Conservation (phyloP, 2,888 invertebrate species). For the Alsophila aescularia region DNA sequence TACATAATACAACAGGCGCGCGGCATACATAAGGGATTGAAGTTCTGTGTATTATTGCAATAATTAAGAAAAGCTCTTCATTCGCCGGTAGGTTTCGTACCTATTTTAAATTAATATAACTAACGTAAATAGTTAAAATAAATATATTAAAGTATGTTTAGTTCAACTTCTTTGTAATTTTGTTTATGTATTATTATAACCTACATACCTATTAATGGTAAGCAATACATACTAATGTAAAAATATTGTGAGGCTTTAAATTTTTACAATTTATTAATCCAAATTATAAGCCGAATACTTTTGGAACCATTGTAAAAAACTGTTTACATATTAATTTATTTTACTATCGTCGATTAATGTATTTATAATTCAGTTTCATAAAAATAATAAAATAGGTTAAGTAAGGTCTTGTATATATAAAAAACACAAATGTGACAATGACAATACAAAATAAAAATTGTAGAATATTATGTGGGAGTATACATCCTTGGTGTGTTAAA, state of each 20-base stretch:
- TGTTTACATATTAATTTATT: no score
- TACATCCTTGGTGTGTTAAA: constrained; percentile 10
- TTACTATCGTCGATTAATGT: no score
- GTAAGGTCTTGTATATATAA: constrained; percentile 46
- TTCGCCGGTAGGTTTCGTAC: constrained; percentile 8
- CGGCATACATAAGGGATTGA: constrained; percentile 8
- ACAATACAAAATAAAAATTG: constrained; percentile 61
- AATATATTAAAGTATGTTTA: neutral
- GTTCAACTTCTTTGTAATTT: neutral
- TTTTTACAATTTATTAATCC: no score
- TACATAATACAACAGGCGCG: constrained; percentile 16
- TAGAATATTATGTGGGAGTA: neutral
- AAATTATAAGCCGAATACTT: no score
- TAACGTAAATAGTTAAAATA: neutral
- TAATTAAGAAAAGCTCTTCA: constrained; percentile 36
- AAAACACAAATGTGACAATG: constrained; percentile 73
- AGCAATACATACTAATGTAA: no score
- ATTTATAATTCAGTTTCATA: no score
- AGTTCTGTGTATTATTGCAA: constrained; percentile 47
- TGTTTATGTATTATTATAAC: no score
- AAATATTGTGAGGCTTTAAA: no score
- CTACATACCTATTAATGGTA: no score
- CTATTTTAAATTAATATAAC: neutral
- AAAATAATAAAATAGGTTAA: neutral
- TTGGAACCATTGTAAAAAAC: no score